A percentile compares a stretch with the other conserved stretches of the same genome.
Evolutionary conservation across 2,888 invertebrate genomes (phyloP).

Genomic region (Xestia rhomboidea): DNA sequence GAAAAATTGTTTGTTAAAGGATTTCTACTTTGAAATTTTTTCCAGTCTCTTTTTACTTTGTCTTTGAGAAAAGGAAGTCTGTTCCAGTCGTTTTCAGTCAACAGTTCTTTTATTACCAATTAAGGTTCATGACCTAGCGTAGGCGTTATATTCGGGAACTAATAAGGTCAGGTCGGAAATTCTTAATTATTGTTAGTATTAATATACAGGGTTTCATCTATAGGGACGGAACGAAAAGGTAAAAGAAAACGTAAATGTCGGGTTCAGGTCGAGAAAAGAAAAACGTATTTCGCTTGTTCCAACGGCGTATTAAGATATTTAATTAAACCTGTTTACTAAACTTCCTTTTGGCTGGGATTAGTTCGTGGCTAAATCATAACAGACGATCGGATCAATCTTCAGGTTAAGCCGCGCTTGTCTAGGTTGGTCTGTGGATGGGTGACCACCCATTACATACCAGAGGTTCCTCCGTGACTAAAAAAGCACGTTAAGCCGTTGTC

Average conservation of each 20-base stretch:
- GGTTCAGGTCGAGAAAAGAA: conserved; percentile 3
- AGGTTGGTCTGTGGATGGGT: too few species aligned
- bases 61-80: conserved; percentile 28
- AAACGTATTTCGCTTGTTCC: conserved; percentile 1
- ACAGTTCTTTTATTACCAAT: conserved; percentile 29
- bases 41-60: conserved; percentile 5
- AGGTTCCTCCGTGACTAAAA: too few species aligned
- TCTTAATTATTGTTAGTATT: conserved; percentile 35
- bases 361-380: too few species aligned
- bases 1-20: conserved; percentile 35
- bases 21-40: conserved; percentile 26
- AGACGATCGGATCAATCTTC: too few species aligned
- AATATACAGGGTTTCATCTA: conserved; percentile 13
- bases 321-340: conserved; percentile 7
- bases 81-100: conserved; percentile 4
- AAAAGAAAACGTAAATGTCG: conserved; percentile 12
- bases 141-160: conserved; percentile 19
- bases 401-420: too few species aligned
- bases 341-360: neutral
- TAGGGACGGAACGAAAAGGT: conserved; percentile 1
- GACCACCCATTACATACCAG: too few species aligned
- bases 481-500: too few species aligned
- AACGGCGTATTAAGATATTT: conserved; percentile 26
- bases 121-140: conserved; percentile 3
- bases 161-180: conserved; percentile 27